Percentiles rank a stretch among this genome's conserved stretches.
These are phyloP conservation scores for Frieseomelitta varia DNA, from an alignment of 1,140 invertebrate genomes.

Conservation along the genomic window DNA sequence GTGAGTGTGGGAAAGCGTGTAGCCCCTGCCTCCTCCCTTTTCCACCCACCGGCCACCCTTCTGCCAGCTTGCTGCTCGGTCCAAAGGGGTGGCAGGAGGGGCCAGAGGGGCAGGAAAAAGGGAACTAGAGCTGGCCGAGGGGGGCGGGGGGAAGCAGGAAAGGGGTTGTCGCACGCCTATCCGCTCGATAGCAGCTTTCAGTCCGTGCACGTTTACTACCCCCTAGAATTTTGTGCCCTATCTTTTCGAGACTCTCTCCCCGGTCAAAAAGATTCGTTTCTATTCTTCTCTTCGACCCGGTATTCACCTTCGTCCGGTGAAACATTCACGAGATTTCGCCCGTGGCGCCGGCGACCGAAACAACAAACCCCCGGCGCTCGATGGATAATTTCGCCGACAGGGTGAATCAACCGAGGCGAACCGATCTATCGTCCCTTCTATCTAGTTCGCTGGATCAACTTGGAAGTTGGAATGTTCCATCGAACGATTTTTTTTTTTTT, in stretches of 20 bases:
- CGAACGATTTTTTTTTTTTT: not conserved
- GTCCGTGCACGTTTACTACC: conserved; percentile 76
- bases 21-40: conserved; percentile 68
- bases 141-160: conserved; percentile 63
- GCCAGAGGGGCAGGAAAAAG: conserved; percentile 61
- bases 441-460: not conserved
- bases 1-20: conserved; percentile 69
- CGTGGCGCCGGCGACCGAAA: not conserved
- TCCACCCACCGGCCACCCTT: conserved; percentile 66
- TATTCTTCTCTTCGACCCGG: not conserved
- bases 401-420: not conserved
- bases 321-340: not conserved
- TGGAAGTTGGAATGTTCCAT: not conserved
- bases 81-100: conserved; percentile 55
- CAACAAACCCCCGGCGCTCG: not conserved
- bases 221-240: conserved; percentile 71
- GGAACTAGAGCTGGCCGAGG: conserved; percentile 69
- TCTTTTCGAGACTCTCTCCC: conserved; percentile 39
- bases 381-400: not conserved
- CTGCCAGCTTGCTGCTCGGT: conserved; percentile 61
- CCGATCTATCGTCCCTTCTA: not conserved
- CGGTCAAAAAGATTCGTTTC: not conserved
- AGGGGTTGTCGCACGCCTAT: conserved; percentile 78
- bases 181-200: conserved; percentile 81
- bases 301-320: not conserved